phyloP scores from a whole-genome alignment of 2,113 vertebrate species.

The Rhegmatorhina hoffmannsi region DNA sequence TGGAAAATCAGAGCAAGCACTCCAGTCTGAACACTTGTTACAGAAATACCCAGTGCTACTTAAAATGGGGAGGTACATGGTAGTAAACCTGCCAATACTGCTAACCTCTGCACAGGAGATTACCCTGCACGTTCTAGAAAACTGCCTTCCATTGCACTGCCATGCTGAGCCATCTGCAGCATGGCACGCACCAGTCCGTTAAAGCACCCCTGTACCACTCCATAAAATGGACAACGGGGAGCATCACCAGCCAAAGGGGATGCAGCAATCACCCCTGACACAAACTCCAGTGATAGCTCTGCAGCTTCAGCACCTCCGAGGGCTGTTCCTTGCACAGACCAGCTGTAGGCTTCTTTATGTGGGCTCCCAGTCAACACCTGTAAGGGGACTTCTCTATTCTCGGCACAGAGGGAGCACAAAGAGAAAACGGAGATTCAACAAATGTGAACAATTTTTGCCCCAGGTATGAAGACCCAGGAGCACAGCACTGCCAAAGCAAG shows the following conservation, averaged over 20 bases:
- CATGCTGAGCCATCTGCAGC: neutral
- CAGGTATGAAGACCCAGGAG: neutral
- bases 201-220: neutral
- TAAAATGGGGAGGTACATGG: accelerated
- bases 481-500: neutral
- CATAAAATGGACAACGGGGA: neutral
- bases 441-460: neutral
- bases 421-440: neutral
- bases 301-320: neutral
- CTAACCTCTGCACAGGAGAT: neutral
- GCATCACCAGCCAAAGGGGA: neutral
- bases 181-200: neutral
- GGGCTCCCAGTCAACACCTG: neutral
- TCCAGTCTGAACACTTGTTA: neutral
- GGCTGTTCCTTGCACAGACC: neutral
- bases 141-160: neutral
- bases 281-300: accelerated
- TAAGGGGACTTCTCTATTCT: neutral
- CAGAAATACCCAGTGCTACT: neutral
- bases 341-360: neutral
- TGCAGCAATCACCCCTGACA: neutral
- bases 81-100: neutral
- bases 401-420: neutral
- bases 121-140: neutral
- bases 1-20: neutral